Evolutionary conservation across 2,113 vertebrate genomes (phyloP).

Genomic region (Phoenicopterus ruber): DNA sequence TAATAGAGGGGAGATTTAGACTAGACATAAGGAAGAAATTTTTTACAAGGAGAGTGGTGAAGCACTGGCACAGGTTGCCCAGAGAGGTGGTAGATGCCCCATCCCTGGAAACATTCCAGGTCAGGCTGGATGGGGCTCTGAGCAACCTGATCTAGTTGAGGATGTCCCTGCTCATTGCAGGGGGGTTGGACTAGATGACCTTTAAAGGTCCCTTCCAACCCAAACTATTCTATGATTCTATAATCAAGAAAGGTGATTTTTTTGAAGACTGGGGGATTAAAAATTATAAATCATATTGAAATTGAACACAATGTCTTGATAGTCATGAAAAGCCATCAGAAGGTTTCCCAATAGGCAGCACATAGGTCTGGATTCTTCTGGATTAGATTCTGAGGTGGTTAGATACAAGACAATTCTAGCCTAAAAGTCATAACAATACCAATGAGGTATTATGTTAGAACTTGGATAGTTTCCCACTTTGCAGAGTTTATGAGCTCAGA

Average conservation of each 20-base stretch:
- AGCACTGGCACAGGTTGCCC: no score
- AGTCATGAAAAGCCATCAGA: neutral
- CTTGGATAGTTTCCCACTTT: neutral
- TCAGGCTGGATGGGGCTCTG: no score
- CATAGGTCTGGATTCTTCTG: neutral
- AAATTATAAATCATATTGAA: neutral
- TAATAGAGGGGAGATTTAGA: no score
- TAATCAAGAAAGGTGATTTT: rapidly evolving
- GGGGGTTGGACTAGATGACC: no score
- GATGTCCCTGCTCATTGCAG: no score
- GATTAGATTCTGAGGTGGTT: neutral
- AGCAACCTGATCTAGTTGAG: no score
- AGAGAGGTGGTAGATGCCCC: no score
- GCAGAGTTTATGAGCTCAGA: neutral
- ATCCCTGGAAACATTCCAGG: no score
- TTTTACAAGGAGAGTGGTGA: no score
- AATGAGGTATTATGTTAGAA: neutral
- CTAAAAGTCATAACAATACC: neutral
- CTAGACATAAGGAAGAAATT: no score
- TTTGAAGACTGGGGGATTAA: neutral
- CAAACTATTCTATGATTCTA: no score
- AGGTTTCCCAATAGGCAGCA: neutral
- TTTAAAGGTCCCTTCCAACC: no score
- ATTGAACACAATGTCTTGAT: neutral
- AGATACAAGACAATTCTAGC: neutral